phyloP scores from a whole-genome alignment of 1,140 invertebrate genomes.

The Bombus breviceps region DNA sequence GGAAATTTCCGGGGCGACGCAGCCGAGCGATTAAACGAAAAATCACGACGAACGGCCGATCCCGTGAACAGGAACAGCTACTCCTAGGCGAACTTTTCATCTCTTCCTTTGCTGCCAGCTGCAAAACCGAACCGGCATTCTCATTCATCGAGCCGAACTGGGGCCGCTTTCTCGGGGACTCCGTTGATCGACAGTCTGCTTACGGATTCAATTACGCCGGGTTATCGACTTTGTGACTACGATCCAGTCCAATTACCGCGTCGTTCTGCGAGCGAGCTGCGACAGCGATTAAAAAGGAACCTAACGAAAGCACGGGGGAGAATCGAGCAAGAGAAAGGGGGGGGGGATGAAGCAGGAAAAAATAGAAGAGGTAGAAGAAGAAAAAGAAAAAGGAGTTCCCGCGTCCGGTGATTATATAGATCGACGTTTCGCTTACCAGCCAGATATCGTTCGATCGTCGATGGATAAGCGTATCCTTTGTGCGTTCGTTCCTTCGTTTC shows the following conservation, averaged over 20 bases:
- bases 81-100: conserved; percentile 52
- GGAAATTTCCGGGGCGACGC: conserved; percentile 30
- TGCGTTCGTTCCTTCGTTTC: background rate
- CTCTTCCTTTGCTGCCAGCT: conserved; percentile 46
- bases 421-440: conserved; percentile 41
- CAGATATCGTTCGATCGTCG: conserved; percentile 47
- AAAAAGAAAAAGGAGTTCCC: conserved; percentile 6
- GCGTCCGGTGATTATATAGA: conserved; percentile 63
- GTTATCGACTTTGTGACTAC: conserved; percentile 69
- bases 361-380: background rate
- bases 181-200: conserved; percentile 66
- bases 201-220: conserved; percentile 67
- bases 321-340: background rate
- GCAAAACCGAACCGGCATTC: conserved; percentile 26
- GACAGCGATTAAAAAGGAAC: conserved; percentile 59
- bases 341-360: background rate
- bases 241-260: conserved; percentile 65
- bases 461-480: conserved; percentile 23
- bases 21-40: conserved; percentile 53
- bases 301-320: background rate
- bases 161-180: conserved; percentile 21
- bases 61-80: conserved; percentile 6
- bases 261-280: conserved; percentile 55
- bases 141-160: conserved; percentile 21
- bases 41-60: conserved; percentile 21